Percentiles rank a stretch among this genome's conserved stretches.
phyloP scores from a whole-genome alignment of 2,797 vertebrate genomes.

The Parauchenoglanis ngamensis region DNA sequence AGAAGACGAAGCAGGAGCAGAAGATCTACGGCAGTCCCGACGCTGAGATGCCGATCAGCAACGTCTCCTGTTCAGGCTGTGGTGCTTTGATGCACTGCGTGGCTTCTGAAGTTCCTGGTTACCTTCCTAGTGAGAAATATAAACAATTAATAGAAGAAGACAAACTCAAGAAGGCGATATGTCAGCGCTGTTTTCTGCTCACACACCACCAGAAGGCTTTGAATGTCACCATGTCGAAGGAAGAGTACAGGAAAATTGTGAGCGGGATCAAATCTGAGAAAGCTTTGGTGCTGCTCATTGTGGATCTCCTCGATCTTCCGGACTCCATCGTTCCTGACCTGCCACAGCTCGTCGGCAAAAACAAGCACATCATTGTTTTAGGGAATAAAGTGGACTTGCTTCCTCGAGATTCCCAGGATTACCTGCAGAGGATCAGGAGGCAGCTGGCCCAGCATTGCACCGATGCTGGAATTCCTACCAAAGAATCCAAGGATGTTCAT shows the following conservation, averaged over 20 bases:
- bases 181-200: conserved; percentile 86
- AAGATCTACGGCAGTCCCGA: conserved; percentile 71
- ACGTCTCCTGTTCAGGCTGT: conserved; percentile 80
- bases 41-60: conserved; percentile 65
- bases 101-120: conserved; percentile 73
- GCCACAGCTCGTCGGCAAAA: conserved; percentile 70
- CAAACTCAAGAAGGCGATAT: conserved; percentile 67
- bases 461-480: conserved; percentile 66
- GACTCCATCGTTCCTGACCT: conserved; percentile 78
- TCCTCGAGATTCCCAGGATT: conserved; percentile 74
- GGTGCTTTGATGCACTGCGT: conserved; percentile 85
- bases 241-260: conserved; percentile 76
- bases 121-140: conserved; percentile 83
- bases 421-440: conserved; percentile 76
- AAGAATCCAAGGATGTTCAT: conserved; percentile 73
- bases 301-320: conserved; percentile 86
- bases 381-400: conserved; percentile 90
- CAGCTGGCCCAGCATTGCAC: conserved; percentile 70
- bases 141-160: conserved; percentile 61
- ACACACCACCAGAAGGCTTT: conserved; percentile 78
- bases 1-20: conserved; percentile 53
- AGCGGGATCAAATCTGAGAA: conserved; percentile 64
- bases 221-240: conserved; percentile 70
- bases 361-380: conserved; percentile 80
- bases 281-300: conserved; percentile 82